A percentile compares a stretch with the other conserved stretches of the same genome.
Conservation (phyloP, 2,797 vertebrate species). For the Salmo trutta region DNA sequence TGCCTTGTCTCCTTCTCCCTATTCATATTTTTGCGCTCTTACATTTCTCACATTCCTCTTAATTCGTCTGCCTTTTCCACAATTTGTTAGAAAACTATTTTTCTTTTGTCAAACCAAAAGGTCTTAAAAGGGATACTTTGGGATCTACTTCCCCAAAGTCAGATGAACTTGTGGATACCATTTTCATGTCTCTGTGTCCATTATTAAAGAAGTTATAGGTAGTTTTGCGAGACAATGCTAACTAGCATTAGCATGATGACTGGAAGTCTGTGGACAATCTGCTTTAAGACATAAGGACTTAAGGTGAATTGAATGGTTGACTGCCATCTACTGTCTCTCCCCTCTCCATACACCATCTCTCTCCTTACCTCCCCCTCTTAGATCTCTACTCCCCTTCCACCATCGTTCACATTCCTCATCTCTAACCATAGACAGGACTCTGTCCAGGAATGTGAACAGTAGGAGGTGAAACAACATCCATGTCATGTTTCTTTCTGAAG, state of each 20-base stretch:
- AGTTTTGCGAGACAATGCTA: too few species aligned
- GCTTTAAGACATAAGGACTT: background rate
- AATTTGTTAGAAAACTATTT: too few species aligned
- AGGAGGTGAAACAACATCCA: background rate
- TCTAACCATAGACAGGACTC: constrained; percentile 4
- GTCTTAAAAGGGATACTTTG: too few species aligned
- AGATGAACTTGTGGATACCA: too few species aligned
- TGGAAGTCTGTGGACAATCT: too few species aligned
- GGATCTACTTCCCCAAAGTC: too few species aligned
- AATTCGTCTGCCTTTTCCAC: too few species aligned
- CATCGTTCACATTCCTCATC: background rate
- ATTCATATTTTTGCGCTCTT: background rate
- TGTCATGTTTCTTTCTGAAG: background rate
- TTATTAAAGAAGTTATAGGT: too few species aligned
- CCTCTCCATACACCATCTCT: background rate
- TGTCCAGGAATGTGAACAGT: constrained; percentile 21
- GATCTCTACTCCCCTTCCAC: background rate
- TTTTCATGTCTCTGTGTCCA: too few species aligned
- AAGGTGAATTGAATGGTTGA: background rate
- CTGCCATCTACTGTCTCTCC: background rate
- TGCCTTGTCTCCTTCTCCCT: background rate
- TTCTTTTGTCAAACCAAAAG: too few species aligned
- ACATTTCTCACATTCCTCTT: background rate
- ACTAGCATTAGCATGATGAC: too few species aligned
- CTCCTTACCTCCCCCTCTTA: background rate